Percentiles rank a stretch among this genome's conserved stretches.
Evolutionary conservation across 2,888 invertebrate species (phyloP).

Genomic region (Lithophane semibrunnea): DNA sequence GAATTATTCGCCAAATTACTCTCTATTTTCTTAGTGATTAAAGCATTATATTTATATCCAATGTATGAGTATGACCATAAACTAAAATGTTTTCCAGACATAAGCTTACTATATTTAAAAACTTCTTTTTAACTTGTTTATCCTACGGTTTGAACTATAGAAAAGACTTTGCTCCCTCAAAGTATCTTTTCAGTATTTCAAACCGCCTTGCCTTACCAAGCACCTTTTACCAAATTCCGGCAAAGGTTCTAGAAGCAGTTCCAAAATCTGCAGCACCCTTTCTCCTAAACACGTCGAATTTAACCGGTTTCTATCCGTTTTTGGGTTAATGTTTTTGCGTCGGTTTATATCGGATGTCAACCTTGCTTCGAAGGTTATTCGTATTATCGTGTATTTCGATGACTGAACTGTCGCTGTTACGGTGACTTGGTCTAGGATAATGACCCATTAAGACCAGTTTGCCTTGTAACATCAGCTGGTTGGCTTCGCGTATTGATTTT

Average conservation of each 20-base stretch:
- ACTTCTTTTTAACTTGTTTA: not conserved
- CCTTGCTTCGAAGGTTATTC: constrained; percentile 73
- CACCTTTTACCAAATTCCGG: constrained; percentile 23
- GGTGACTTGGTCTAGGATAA: constrained; percentile 68
- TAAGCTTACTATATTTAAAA: not conserved
- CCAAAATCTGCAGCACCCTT: constrained; percentile 47
- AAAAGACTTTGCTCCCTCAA: not conserved
- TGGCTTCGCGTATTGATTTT: constrained; percentile 67
- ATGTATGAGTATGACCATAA: not conserved
- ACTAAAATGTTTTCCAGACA: not conserved
- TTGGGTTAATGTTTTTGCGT: constrained; percentile 72
- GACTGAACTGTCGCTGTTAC: constrained; percentile 61
- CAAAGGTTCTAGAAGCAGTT: not conserved
- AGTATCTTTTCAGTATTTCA: no score
- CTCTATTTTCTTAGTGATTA: constrained; percentile 20
- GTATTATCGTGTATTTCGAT: constrained; percentile 68
- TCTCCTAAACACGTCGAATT: constrained; percentile 44
- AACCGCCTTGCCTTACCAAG: not conserved
- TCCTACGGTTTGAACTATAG: not conserved
- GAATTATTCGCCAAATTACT: constrained; percentile 42
- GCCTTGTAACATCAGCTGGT: constrained; percentile 66
- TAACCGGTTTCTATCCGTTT: constrained; percentile 68
- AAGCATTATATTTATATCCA: constrained; percentile 15
- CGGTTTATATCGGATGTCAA: constrained; percentile 69
- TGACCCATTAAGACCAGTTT: constrained; percentile 62